Base-by-base conservation (phyloP, 2,888 invertebrate species). In the Tachystola acroxantha region DNA sequence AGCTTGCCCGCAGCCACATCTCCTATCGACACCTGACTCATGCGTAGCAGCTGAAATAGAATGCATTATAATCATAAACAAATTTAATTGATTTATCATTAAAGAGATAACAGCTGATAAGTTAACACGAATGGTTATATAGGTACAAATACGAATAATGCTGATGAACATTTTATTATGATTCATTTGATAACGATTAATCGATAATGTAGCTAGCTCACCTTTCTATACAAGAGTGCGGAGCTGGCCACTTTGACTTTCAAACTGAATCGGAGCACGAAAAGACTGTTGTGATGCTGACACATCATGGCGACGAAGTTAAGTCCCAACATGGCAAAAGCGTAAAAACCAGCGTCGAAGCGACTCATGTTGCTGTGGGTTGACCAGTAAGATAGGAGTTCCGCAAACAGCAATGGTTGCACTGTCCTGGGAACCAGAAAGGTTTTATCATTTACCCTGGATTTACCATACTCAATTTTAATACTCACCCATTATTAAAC, bases 221-320 rank as follows among this genome's bases (percentile, higher is more conserved):
- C 94, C 89, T 95, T 95, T 74, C 93, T 89, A 56, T 92, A 94
- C 25, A 95, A 77, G 1, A 95, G 72, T 0, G 93, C 91, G 39
- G 93, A 92, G 50, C 91, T 89, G 0, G 93, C 93, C 0, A 94
- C 86, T 60, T 94, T 88, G 26, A 94, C 71, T 61, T 90, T 88
- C 89, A 94, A 90, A 45, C 94, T 93, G 37, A 92, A 85, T 37
- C 91, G 88, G 46, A 80, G 72, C 0, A 88, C 80, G 27, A 89
- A 90, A 57, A 93, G 87, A 58, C 90, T 89, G 59, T 90, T 93
- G 10, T 93, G 94, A 65, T 95, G 95, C 47, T 92, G 90, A 32
- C 90, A 88, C 45, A 92, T 59, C 36, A 89, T 79, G 9, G 89
- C 84, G 16, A 89, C 70, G 10, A 89, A 48, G 50, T 79, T 85